phyloP scores from a whole-genome alignment of 1,140 invertebrate species.

The Drosophila bipectinata region DNA sequence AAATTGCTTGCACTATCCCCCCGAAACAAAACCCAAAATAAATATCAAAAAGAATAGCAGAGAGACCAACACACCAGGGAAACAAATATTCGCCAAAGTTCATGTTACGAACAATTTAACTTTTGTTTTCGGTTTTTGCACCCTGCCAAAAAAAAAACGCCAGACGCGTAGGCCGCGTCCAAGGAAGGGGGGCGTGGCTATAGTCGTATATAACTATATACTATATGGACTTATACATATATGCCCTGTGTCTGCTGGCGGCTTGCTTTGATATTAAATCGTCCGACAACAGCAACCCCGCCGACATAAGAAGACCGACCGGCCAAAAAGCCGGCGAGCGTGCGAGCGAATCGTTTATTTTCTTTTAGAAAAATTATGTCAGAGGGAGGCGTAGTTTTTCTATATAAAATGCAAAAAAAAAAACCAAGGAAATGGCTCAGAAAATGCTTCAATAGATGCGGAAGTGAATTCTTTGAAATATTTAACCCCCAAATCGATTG shows the following conservation, averaged over 20 bases:
- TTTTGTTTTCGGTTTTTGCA: constrained; percentile 64
- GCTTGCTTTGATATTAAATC: constrained; percentile 77
- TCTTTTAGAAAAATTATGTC: constrained; percentile 60
- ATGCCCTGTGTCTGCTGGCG: constrained; percentile 61
- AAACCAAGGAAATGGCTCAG: constrained; percentile 12
- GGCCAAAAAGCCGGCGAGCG: constrained; percentile 58
- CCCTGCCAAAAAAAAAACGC: constrained; percentile 57
- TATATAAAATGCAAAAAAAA: constrained; percentile 6
- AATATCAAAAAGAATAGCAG: constrained; percentile 49
- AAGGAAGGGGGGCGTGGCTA: constrained; percentile 39
- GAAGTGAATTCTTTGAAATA: constrained; percentile 35
- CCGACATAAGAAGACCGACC: constrained; percentile 31
- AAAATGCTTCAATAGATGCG: constrained; percentile 43
- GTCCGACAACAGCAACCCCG: constrained; percentile 49
- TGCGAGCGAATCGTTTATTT: constrained; percentile 68
- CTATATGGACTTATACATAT: constrained; percentile 35
- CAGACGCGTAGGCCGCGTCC: constrained; percentile 5
- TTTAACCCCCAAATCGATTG: constrained; percentile 33
- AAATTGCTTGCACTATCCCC: constrained; percentile 46
- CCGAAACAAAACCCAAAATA: constrained; percentile 57
- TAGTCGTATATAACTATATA: constrained; percentile 43
- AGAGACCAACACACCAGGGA: constrained; percentile 7
- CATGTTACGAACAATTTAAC: constrained; percentile 67
- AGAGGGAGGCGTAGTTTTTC: constrained; percentile 30
- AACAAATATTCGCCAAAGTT: constrained; percentile 51